phyloP scores from a whole-genome alignment of 2,888 invertebrate genomes.

The Nyleta sp. region DNA sequence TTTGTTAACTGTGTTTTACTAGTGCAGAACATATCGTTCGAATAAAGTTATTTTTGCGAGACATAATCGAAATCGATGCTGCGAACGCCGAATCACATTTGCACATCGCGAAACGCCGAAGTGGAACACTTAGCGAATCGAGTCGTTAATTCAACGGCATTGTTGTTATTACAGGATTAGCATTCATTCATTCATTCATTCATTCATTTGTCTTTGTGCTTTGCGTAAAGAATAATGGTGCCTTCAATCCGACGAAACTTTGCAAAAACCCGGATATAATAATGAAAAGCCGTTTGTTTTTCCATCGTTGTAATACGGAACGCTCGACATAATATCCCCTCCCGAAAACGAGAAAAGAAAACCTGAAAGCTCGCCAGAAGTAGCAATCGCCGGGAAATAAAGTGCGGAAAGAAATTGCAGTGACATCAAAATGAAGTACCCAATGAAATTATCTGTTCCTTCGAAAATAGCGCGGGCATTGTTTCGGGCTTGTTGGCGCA shows the following conservation, averaged over 20 bases:
- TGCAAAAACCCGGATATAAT: slow-evolving; percentile 29
- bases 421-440: slow-evolving; percentile 57
- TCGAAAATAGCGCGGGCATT: slow-evolving; percentile 40
- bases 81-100: slow-evolving; percentile 1
- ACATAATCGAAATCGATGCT: background rate
- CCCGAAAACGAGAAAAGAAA: slow-evolving; percentile 42
- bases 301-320: slow-evolving; percentile 47
- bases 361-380: slow-evolving; percentile 54
- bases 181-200: slow-evolving; percentile 21
- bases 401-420: slow-evolving; percentile 56
- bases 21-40: too few relatives aligned
- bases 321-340: slow-evolving; percentile 41
- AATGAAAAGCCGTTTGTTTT: slow-evolving; percentile 57
- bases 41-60: background rate
- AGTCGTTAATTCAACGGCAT: slow-evolving; percentile 10
- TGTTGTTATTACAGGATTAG: slow-evolving; percentile 12
- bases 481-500: slow-evolving; percentile 28
- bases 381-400: slow-evolving; percentile 51
- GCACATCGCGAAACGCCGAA: slow-evolving; percentile 8
- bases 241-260: slow-evolving; percentile 23
- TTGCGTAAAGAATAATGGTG: slow-evolving; percentile 9
- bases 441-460: slow-evolving; percentile 54
- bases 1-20: background rate
- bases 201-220: slow-evolving; percentile 11
- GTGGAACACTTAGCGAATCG: slow-evolving; percentile 11